Evolutionary conservation across 92 coral and sea anemone genomes (phyloP).

Genomic region (Bergia sp.): DNA sequence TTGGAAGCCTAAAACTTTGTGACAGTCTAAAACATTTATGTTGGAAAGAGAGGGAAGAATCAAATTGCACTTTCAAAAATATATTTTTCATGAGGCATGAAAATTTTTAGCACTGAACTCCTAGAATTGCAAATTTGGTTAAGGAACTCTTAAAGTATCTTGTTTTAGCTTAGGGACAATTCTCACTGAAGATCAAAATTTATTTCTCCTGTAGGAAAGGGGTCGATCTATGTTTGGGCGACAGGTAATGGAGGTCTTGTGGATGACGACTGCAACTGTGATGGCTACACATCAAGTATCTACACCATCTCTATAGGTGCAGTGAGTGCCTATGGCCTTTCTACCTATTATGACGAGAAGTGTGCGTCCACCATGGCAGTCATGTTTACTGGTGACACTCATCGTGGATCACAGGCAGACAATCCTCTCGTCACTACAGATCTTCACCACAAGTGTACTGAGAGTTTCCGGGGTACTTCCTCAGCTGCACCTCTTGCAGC

Average conservation of each 20-base stretch:
- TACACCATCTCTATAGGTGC: slow-evolving; percentile 94
- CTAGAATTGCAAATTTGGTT: no score
- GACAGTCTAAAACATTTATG: no score
- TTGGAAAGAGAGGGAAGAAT: no score
- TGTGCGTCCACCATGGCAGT: slow-evolving; percentile 96
- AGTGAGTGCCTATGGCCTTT: slow-evolving; percentile 91
- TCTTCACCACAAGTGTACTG: slow-evolving; percentile 85
- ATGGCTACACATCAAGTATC: slow-evolving; percentile 94
- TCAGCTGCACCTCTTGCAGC: slow-evolving; percentile 97
- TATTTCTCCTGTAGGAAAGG: slow-evolving; percentile 62
- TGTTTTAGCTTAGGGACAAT: no score
- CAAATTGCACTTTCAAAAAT: no score
- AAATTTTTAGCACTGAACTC: no score
- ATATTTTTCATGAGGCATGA: no score
- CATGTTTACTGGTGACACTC: slow-evolving; percentile 91
- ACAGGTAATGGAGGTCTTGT: slow-evolving; percentile 97
- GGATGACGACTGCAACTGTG: slow-evolving; percentile 90
- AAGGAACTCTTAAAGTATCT: no score
- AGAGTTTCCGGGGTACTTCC: slow-evolving; percentile 90
- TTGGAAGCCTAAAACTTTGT: no score
- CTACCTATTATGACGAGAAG: slow-evolving; percentile 93
- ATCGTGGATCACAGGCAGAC: slow-evolving; percentile 72
- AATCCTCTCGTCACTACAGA: slow-evolving; percentile 88
- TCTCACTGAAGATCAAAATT: not conserved
- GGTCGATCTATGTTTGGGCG: slow-evolving; percentile 94